These are phyloP conservation scores for Odocoileus hemionus DNA, from an alignment of 2,113 vertebrate species.

Conservation along the genomic window DNA sequence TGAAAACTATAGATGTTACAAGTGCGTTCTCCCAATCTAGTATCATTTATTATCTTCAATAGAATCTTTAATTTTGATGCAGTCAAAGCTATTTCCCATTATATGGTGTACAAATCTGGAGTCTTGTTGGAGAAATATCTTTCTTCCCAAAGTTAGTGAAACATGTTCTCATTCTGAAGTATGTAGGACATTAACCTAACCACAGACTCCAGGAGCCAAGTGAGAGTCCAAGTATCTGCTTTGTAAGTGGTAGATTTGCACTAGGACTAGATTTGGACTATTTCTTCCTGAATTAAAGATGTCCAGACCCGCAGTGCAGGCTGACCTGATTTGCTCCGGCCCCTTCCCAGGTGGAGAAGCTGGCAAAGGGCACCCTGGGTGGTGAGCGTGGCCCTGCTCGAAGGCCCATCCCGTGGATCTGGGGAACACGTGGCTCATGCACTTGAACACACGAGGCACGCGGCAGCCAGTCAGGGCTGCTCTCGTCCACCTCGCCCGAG, in stretches of 20 bases:
- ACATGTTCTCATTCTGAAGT: not conserved
- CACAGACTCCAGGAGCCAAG: not conserved
- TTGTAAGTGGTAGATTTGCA: not conserved
- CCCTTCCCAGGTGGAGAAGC: not conserved
- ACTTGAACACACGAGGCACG: rapidly evolving
- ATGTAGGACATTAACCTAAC: not conserved
- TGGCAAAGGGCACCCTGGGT: not conserved
- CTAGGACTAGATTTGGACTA: not conserved
- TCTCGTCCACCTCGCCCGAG: not conserved
- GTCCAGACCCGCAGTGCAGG: not conserved
- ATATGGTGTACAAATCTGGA: not conserved
- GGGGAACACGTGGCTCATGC: not conserved
- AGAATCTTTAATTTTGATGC: not conserved
- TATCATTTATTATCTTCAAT: not conserved
- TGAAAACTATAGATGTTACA: not conserved
- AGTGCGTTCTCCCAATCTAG: not conserved
- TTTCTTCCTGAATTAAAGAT: not conserved
- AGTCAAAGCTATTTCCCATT: not conserved
- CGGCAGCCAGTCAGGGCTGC: not conserved
- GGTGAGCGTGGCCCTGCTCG: rapidly evolving
- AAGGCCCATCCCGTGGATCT: not conserved
- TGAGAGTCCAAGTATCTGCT: not conserved
- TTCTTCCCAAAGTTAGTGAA: not conserved
- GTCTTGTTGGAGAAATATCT: not conserved
- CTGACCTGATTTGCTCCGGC: not conserved